phyloP scores from a whole-genome alignment of 2,113 vertebrate genomes.

The Ahaetulla prasina region DNA sequence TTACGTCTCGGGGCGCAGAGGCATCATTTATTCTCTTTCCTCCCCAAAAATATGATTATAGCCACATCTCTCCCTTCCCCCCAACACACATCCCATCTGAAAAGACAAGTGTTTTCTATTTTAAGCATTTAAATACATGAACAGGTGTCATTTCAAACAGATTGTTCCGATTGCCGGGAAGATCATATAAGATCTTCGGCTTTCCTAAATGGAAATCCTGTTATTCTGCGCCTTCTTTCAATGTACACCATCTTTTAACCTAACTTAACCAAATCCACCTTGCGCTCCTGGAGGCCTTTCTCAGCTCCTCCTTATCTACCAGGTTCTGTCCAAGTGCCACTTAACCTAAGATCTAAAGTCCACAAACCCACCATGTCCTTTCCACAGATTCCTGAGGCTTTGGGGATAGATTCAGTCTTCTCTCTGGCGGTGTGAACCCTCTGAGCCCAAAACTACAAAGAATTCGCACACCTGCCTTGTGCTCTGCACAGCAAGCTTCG shows the following conservation, averaged over 20 bases:
- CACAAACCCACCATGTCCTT: slow-evolving; percentile 65
- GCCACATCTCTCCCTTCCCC: slow-evolving; percentile 30
- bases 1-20: neutral
- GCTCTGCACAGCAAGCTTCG: slow-evolving; percentile 48
- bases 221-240: neutral
- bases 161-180: slow-evolving; percentile 42
- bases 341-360: slow-evolving; percentile 67
- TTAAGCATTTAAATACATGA: neutral
- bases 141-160: slow-evolving; percentile 33
- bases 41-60: slow-evolving; percentile 13
- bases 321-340: slow-evolving; percentile 60
- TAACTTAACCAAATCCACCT: neutral
- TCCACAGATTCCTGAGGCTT: slow-evolving; percentile 71
- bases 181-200: slow-evolving; percentile 13
- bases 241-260: neutral
- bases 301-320: slow-evolving; percentile 39
- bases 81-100: too few relatives aligned
- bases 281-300: slow-evolving; percentile 2
- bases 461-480: slow-evolving; percentile 72
- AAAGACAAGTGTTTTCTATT: neutral
- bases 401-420: slow-evolving; percentile 65
- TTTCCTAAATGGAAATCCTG: slow-evolving; percentile 24
- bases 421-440: slow-evolving; percentile 60
- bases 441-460: slow-evolving; percentile 66
- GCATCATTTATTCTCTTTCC: slow-evolving; percentile 3